Evolutionary conservation across 2,797 vertebrate species (phyloP).

Genomic region (Anomalospiza imberbis): DNA sequence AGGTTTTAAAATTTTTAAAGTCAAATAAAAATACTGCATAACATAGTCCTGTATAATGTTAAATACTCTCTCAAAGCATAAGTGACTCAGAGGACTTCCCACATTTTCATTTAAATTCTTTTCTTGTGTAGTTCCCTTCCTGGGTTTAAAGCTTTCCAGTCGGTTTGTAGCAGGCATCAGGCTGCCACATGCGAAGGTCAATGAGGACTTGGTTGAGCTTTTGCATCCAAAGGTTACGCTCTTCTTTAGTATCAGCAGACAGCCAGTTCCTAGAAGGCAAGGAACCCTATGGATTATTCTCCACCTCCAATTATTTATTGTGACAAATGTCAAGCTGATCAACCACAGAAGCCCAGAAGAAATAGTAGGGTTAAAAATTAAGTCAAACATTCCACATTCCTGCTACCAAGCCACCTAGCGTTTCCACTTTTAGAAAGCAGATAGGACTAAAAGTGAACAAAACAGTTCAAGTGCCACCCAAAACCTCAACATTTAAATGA

Average conservation of each 20-base stretch:
- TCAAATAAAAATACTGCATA: conserved; percentile 70
- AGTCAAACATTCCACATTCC: not conserved
- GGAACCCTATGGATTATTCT: not conserved
- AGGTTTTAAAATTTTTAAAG: not conserved
- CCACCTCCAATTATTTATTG: not conserved
- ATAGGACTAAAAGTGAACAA: not conserved
- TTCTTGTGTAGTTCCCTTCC: not conserved
- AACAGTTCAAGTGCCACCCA: not conserved
- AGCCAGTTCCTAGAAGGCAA: conserved; percentile 89
- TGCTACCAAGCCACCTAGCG: not conserved
- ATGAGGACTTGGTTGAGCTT: conserved; percentile 92
- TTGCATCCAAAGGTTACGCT: conserved; percentile 95
- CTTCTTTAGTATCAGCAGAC: conserved; percentile 95
- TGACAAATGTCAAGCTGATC: not conserved
- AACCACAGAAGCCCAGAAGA: not conserved
- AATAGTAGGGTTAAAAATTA: not conserved
- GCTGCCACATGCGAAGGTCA: conserved; percentile 96
- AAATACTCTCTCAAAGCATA: conserved; percentile 67
- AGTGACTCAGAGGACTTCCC: conserved; percentile 21
- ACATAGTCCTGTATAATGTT: conserved; percentile 60
- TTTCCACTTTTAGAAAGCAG: not conserved
- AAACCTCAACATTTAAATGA: not conserved
- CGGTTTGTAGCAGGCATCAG: conserved; percentile 86
- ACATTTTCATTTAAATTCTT: not conserved
- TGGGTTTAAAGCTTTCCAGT: conserved; percentile 68